phyloP scores from a whole-genome alignment of 92 coral and sea anemone species.

The Phenganax stokvisi region DNA sequence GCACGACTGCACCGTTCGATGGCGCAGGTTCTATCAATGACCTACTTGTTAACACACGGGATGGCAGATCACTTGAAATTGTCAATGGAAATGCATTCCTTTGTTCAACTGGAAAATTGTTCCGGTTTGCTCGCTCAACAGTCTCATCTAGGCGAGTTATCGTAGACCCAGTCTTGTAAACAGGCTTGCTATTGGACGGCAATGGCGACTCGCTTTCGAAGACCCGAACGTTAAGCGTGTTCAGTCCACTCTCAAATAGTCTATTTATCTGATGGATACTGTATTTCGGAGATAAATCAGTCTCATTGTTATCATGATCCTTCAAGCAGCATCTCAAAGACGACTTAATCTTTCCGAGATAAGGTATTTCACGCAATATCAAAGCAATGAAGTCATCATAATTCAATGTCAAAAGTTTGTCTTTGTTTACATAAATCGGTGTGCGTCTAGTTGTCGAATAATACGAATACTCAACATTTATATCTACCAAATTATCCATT shows the following conservation, averaged over 20 bases:
- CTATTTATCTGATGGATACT: not conserved
- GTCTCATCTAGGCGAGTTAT: not conserved
- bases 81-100: not conserved
- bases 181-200: not conserved
- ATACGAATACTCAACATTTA: too few relatives aligned
- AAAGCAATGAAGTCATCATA: too few relatives aligned
- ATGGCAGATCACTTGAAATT: conserved; percentile 2
- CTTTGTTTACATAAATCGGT: too few relatives aligned
- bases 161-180: conserved; percentile 4
- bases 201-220: conserved; percentile 8
- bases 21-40: not conserved
- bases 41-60: not conserved
- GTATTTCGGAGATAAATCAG: not conserved
- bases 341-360: not conserved
- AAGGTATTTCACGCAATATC: too few relatives aligned
- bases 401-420: too few relatives aligned
- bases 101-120: not conserved
- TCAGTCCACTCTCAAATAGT: not conserved
- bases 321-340: conserved; percentile 7
- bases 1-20: not conserved
- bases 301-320: conserved; percentile 1
- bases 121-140: not conserved
- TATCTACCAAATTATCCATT: too few relatives aligned
- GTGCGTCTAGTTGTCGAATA: too few relatives aligned
- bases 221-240: conserved; percentile 2